Evolutionary conservation across 2,797 vertebrate genomes (phyloP).

Genomic region (Phrynocephalus forsythii): DNA sequence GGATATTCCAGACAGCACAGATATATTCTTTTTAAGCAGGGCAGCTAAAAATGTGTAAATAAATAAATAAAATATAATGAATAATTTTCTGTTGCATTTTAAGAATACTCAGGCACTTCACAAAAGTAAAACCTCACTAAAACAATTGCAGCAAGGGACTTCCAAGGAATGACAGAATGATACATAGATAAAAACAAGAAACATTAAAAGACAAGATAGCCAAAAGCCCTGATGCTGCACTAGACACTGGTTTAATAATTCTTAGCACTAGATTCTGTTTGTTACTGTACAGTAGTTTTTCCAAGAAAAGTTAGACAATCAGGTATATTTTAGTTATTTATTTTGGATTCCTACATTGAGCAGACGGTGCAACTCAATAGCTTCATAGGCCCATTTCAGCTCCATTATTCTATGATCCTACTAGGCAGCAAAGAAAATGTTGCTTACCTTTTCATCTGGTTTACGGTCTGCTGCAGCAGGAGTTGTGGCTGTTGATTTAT

Average conservation of each 20-base stretch:
- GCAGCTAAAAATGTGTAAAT: too few species aligned
- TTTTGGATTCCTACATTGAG: too few species aligned
- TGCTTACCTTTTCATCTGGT: constrained; percentile 35
- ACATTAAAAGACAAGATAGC: too few species aligned
- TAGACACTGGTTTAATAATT: too few species aligned
- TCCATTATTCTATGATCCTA: not conserved
- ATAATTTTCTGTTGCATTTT: not conserved
- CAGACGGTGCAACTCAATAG: too few species aligned
- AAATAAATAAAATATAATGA: not conserved
- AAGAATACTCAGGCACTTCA: not conserved
- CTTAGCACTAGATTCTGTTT: too few species aligned
- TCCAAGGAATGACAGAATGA: not conserved
- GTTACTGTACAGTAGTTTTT: too few species aligned
- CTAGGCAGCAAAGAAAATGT: accelerated
- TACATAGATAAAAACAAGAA: too few species aligned
- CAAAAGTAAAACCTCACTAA: not conserved
- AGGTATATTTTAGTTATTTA: too few species aligned
- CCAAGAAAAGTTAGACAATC: not conserved
- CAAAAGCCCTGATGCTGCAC: too few species aligned
- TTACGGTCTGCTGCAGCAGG: constrained; percentile 17
- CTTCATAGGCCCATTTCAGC: too few species aligned
- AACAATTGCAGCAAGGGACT: not conserved
- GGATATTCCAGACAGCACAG: not conserved
- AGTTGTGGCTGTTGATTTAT: not conserved
- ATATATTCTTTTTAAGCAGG: not conserved